phyloP scores from a whole-genome alignment of 2,888 invertebrate genomes.

The Drosophila imparisetae region DNA sequence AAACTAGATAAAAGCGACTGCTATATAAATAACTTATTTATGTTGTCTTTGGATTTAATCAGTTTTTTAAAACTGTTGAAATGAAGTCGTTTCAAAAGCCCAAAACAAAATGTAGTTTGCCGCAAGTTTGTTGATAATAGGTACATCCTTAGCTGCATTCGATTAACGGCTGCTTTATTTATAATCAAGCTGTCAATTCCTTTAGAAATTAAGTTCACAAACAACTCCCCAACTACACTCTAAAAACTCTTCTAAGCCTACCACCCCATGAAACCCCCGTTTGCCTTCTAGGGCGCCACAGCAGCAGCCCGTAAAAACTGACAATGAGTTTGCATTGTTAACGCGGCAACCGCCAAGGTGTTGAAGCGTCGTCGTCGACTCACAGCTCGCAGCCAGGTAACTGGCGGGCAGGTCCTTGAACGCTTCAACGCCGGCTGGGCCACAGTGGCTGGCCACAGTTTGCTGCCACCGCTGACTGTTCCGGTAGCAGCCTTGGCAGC shows the following conservation, averaged over 20 bases:
- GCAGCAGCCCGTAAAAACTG: constrained; percentile 49
- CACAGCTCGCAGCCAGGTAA: constrained; percentile 28
- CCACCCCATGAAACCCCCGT: not conserved
- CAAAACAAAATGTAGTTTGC: not conserved
- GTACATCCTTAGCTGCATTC: constrained; percentile 10
- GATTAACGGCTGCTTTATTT: constrained; percentile 5
- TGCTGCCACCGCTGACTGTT: constrained; percentile 38
- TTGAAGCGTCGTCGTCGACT: constrained; percentile 50
- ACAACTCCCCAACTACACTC: constrained; percentile 5
- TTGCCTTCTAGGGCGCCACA: not conserved
- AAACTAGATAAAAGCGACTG: not conserved
- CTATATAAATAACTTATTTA: not conserved
- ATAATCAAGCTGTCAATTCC: constrained; percentile 28
- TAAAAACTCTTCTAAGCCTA: not conserved
- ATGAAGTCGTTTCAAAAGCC: not conserved
- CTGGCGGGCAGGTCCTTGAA: constrained; percentile 67
- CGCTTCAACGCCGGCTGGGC: constrained; percentile 62
- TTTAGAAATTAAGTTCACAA: constrained; percentile 22
- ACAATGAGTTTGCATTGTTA: constrained; percentile 81
- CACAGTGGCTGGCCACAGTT: constrained; percentile 31
- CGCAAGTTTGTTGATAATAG: not conserved
- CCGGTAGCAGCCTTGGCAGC: constrained; percentile 43
- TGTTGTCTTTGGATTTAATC: not conserved
- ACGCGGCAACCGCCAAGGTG: constrained; percentile 60
- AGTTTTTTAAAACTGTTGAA: not conserved